Base-by-base conservation (phyloP, 2,113 vertebrate species). In the Tenrec ecaudatus region DNA sequence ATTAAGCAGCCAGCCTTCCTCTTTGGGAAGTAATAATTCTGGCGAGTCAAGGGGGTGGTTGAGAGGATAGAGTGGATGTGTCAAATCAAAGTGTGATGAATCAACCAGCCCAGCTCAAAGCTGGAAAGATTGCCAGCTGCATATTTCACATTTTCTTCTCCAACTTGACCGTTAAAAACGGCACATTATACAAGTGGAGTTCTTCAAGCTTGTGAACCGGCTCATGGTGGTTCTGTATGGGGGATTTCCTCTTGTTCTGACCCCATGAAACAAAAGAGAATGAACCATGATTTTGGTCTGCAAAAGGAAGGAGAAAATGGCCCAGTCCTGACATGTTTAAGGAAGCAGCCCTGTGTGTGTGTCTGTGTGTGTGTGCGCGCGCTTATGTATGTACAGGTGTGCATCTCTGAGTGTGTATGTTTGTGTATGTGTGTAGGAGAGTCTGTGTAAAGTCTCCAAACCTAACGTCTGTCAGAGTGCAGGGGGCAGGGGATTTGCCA, bases 101-200 rank as follows among this genome's bases (percentile, higher is more conserved):
- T 92, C 66, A 31, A 86, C 76, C 47, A 31, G 83, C 79, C n/a
- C 29, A 93, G 90, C 73, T 82, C n/a, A 6, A 20, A 82, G 69
- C 79, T 93, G 76, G 43, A 76, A 82, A 83, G 82, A 90, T 80
- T 79, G 86, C 68, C 43, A 76, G 25, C 82, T 60, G 43, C 82
- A 66, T 93, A 69, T 19, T 96, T 95, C 90, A 94, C 92, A 80
- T 96, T 96, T 93, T 96, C 86, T 94, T 69, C 85, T 93, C 76
- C 69, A 79, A 36, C 33, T 8, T 90, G 92, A 88, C 79, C 69
- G 25, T 84, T 91, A 87, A 85, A 27, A 85, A 90, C 69, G 69
- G 85, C 57, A 47, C 57, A 75, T 83, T 93, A 81, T 81, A 53
- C 58, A 92, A 86, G 31, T 33, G 17, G 43, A 12, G 38, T 53